Conservation (phyloP, 1,140 invertebrate species). For the Leucophenga varia region DNA sequence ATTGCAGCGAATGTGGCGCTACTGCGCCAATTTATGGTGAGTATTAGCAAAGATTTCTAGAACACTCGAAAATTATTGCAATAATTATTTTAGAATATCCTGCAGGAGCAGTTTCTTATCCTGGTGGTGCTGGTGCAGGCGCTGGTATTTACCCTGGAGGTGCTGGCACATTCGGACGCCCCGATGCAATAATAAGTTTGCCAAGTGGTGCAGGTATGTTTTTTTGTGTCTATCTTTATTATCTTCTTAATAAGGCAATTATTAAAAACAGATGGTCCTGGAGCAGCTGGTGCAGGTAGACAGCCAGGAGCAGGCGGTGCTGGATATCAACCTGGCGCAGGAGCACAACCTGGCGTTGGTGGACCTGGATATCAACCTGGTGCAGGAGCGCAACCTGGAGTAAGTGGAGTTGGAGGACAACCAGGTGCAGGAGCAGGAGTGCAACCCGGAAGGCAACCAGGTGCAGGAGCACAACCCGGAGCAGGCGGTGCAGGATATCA, state of each 20-base stretch:
- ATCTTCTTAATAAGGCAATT: too few relatives aligned
- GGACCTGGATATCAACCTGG: constrained; percentile 1
- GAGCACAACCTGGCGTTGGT: constrained; percentile 3
- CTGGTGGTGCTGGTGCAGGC: not conserved
- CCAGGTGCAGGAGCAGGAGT: not conserved
- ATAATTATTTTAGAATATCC: too few relatives aligned
- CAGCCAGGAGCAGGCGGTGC: not conserved
- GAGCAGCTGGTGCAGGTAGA: constrained; percentile 45
- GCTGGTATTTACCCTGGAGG: constrained; percentile 7
- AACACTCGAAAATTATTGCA: not conserved
- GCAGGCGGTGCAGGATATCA: constrained; percentile 3
- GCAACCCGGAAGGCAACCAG: constrained; percentile 2
- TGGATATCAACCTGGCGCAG: constrained; percentile 4
- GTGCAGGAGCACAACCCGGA: constrained; percentile 5
- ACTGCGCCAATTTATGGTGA: constrained; percentile 14
- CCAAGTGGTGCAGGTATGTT: constrained; percentile 20
- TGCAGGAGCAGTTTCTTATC: constrained; percentile 9
- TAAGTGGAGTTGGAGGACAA: not conserved
- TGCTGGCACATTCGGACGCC: constrained; percentile 10
- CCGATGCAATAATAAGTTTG: constrained; percentile 32
- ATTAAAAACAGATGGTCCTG: not conserved
- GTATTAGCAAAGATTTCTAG: not conserved
- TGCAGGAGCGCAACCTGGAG: not conserved
- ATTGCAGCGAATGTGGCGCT: constrained; percentile 58
- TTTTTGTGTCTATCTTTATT: too few relatives aligned